A percentile compares a stretch with the other conserved stretches of the same genome.
Conservation (phyloP, 2,113 vertebrate species). For the Beaufortia kweichowensis region DNA sequence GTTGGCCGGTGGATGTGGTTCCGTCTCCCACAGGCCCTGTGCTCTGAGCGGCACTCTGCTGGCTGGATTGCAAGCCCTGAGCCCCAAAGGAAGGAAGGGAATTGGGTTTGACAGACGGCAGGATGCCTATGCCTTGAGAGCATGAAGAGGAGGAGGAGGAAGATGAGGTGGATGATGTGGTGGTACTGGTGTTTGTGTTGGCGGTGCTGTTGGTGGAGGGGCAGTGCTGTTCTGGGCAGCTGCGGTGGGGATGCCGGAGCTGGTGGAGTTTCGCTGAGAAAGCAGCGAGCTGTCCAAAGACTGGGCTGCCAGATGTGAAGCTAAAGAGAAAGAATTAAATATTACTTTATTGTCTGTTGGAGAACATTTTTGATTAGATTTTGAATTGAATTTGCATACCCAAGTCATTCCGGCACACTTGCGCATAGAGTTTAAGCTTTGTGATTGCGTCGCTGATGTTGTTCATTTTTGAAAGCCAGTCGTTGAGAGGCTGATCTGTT, state of each 20-base stretch:
- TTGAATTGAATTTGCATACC: too few species aligned
- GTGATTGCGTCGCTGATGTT: conserved; percentile 88
- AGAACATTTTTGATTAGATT: too few species aligned
- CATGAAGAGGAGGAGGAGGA: conserved; percentile 71
- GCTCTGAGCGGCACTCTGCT: conserved; percentile 75
- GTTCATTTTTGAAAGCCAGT: conserved; percentile 93
- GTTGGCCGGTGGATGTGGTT: conserved; percentile 67
- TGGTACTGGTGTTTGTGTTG: conserved; percentile 69
- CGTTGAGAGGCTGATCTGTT: conserved; percentile 87
- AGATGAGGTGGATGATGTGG: conserved; percentile 77
- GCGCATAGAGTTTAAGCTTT: conserved; percentile 92
- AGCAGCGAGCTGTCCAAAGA: conserved; percentile 89
- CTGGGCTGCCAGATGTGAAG: conserved; percentile 92
- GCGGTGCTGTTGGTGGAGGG: conserved; percentile 73
- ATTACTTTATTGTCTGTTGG: too few species aligned
- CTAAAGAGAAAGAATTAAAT: conserved; percentile 67
- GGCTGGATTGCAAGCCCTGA: conserved; percentile 71
- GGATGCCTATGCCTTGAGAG: conserved; percentile 73
- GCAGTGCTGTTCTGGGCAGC: conserved; percentile 76
- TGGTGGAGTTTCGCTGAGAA: conserved; percentile 83
- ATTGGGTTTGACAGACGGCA: conserved; percentile 81
- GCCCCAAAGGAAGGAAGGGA: conserved; percentile 83
- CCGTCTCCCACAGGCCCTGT: conserved; percentile 75
- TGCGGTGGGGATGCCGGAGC: conserved; percentile 72
- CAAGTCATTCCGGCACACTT: conserved; percentile 93